Evolutionary conservation across 2,113 vertebrate species (phyloP).

Genomic region (Eudorcas thomsonii): DNA sequence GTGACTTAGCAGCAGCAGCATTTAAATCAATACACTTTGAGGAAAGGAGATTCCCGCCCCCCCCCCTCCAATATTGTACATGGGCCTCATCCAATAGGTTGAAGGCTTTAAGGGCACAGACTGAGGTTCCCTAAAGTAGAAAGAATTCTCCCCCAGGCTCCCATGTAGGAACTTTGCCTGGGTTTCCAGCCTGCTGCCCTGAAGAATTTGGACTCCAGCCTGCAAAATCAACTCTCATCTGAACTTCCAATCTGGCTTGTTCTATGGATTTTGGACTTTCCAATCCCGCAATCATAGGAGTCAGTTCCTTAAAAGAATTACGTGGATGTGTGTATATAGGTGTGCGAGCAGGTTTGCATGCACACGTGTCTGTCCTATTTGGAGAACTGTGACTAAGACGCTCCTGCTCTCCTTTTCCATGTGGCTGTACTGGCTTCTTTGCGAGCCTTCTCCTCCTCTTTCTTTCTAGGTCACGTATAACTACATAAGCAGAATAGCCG

Average conservation of each 20-base stretch:
- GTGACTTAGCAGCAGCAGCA: too few species aligned
- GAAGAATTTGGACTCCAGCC: background rate
- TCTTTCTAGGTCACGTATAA: background rate
- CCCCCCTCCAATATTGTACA: too few species aligned
- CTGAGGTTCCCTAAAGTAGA: background rate
- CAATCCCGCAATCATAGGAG: fast-evolving
- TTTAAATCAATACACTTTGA: background rate
- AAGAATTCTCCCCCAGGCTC: background rate
- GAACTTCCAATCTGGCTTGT: background rate
- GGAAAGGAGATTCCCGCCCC: background rate
- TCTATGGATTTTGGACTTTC: background rate
- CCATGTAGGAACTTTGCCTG: background rate
- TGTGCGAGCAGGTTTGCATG: fast-evolving
- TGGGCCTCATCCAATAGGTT: background rate
- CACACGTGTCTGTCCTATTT: background rate
- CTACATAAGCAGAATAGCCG: background rate
- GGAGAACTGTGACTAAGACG: background rate
- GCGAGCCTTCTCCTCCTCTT: background rate
- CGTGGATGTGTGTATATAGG: background rate
- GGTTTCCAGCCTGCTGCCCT: background rate
- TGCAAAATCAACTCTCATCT: background rate
- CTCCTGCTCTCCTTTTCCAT: background rate
- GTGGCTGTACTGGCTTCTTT: background rate
- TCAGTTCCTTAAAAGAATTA: background rate
- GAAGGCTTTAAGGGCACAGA: background rate